A percentile compares a stretch with the other conserved stretches of the same genome.
phyloP scores from a whole-genome alignment of 2,797 vertebrate genomes.

The Bradypodion ventrale region DNA sequence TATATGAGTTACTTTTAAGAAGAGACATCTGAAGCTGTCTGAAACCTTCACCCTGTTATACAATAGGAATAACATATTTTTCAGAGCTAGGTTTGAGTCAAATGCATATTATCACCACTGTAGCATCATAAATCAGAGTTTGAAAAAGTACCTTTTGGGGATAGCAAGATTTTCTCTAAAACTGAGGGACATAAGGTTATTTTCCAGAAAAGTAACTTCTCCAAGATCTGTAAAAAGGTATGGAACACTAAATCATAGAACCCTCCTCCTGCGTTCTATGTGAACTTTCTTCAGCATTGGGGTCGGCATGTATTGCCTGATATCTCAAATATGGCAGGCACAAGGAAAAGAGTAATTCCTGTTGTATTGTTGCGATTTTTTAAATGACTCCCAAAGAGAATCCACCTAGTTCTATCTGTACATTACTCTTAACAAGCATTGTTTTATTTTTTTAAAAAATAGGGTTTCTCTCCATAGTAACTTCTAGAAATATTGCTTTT shows the following conservation, averaged over 20 bases:
- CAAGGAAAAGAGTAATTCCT: background rate
- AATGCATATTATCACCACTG: no score
- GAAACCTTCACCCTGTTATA: no score
- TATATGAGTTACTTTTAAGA: no score
- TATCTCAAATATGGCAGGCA: background rate
- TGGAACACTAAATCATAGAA: background rate
- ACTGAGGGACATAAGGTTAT: no score
- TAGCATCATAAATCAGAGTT: no score
- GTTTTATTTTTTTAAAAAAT: no score
- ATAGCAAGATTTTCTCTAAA: no score
- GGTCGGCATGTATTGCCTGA: background rate
- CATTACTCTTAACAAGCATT: background rate
- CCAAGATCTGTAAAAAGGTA: background rate
- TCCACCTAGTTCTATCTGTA: background rate
- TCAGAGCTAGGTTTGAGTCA: no score
- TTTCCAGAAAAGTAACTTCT: no score
- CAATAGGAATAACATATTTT: no score
- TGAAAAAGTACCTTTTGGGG: no score
- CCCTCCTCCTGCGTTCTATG: background rate
- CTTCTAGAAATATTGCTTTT: background rate
- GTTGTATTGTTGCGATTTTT: background rate
- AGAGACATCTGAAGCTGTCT: no score
- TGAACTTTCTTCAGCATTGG: background rate
- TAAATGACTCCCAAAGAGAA: background rate
- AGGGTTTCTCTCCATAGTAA: background rate